Percentiles rank a stretch among this genome's conserved stretches.
phyloP scores from a whole-genome alignment of 2,797 vertebrate species.

The Dromococcyx pavoninus region DNA sequence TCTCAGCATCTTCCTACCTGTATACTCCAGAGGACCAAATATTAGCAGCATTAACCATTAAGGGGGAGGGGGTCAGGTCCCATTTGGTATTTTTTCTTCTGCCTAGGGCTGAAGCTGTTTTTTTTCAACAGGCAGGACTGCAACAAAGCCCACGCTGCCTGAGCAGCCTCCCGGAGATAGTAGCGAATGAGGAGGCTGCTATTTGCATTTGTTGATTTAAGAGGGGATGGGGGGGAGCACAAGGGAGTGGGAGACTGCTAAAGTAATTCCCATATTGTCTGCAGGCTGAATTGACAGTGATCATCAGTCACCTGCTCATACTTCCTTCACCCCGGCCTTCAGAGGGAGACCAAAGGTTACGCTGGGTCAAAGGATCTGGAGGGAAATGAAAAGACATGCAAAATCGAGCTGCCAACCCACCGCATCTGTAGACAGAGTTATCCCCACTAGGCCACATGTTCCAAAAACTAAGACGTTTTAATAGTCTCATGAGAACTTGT shows the following conservation, averaged over 20 bases:
- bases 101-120: slow-evolving; percentile 64
- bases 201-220: slow-evolving; percentile 87
- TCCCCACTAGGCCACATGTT: slow-evolving; percentile 68
- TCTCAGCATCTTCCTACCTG: slow-evolving; percentile 71
- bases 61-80: slow-evolving; percentile 13
- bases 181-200: slow-evolving; percentile 81
- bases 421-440: slow-evolving; percentile 70
- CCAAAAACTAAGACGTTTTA: slow-evolving; percentile 77
- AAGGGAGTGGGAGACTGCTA: slow-evolving; percentile 66
- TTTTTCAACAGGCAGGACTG: slow-evolving; percentile 65
- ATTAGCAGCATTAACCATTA: slow-evolving; percentile 52
- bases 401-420: slow-evolving; percentile 69
- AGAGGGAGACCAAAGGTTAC: slow-evolving; percentile 81
- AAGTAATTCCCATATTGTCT: slow-evolving; percentile 81
- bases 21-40: slow-evolving; percentile 41
- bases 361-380: slow-evolving; percentile 81
- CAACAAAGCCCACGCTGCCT: slow-evolving; percentile 78
- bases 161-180: slow-evolving; percentile 70
- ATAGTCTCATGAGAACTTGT: slow-evolving; percentile 74
- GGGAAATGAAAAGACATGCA: slow-evolving; percentile 78
- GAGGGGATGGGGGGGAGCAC: slow-evolving; percentile 42
- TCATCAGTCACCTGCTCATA: slow-evolving; percentile 90
- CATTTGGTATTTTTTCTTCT: slow-evolving; percentile 62
- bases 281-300: slow-evolving; percentile 82
- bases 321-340: slow-evolving; percentile 72